Evolutionary conservation across 64 coral and sea anemone species (phyloP), one percentile per base, ranked within the genome.

Genomic region (Trachythela sp.): DNA sequence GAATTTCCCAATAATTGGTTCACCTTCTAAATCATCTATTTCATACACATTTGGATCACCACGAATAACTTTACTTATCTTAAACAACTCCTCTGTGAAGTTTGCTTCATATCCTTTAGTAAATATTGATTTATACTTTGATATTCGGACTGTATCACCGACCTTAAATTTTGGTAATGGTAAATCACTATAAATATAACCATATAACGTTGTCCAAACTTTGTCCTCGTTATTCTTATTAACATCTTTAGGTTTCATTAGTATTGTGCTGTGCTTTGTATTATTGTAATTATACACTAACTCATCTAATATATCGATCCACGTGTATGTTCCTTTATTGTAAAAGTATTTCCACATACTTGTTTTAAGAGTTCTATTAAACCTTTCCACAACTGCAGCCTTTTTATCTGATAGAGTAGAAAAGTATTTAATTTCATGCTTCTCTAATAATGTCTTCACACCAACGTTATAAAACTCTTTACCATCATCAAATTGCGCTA

Each of bases 401-500:
- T 70, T 70, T 32, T 70, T 70, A 70, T 70, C 64, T 13, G 64
- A 70, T 9, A 15, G 9, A 32, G 64, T 70, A 70, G 64, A 70
- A 22, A 70, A 70, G 24, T 70, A 70, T 70, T 70, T 70, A 70
- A 70, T 70, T 26, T n/a, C 64, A 70, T 70, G 64, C 24, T 70
- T 70, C 30, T 70, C 64, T 22, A 70, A 70, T 70, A 70, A 15
- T 70, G 64, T 15, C 24, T n/a, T n/a, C n/a, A n/a, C n/a, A n/a
- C n/a, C n/a, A n/a, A n/a, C n/a, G n/a, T n/a, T n/a, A n/a, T n/a
- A 13, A 13, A 70, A 70, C 64, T 70, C 64, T 70, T 70, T 70
- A n/a, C 64, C 64, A 70, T 70, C 64, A 70, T 70, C 64, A 70
- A 70, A 70, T n/a, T 70, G 64, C 9, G 64, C 64, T 70, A 70